Conservation (phyloP, 2,888 invertebrate genomes). For the Acanthococcus lagerstroemiae region DNA sequence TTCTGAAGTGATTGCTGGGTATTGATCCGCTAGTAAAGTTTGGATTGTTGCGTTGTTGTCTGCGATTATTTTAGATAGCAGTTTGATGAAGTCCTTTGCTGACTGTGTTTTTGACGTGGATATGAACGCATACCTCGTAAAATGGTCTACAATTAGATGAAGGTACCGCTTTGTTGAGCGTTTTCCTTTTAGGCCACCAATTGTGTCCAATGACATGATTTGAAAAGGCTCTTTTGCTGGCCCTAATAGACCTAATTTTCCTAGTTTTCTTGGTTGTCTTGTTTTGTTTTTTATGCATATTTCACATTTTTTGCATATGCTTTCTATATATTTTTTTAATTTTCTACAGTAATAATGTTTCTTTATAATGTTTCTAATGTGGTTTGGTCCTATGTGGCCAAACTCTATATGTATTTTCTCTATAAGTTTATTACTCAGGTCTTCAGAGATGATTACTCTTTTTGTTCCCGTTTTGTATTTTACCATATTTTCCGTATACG, state of each 20-base stretch:
- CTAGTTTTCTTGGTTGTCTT: constrained; percentile 36
- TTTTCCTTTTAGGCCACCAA: constrained; percentile 38
- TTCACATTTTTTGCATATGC: constrained; percentile 29
- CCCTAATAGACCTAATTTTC: constrained; percentile 37
- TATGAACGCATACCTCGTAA: constrained; percentile 37
- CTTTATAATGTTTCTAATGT: background rate
- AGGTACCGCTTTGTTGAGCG: constrained; percentile 38
- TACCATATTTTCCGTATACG: no score
- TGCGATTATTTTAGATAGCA: constrained; percentile 15
- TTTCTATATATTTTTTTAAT: constrained; percentile 34
- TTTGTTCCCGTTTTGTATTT: constrained; percentile 7
- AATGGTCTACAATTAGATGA: constrained; percentile 37
- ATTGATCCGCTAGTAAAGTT: background rate
- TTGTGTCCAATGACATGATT: constrained; percentile 38
- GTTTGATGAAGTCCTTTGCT: constrained; percentile 38
- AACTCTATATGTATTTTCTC: background rate
- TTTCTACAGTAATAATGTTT: constrained; percentile 5
- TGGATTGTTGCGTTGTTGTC: constrained; percentile 19
- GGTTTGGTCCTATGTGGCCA: constrained; percentile 8
- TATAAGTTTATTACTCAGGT: constrained; percentile 8
- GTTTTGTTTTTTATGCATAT: constrained; percentile 39
- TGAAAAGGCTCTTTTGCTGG: constrained; percentile 38
- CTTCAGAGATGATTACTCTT: constrained; percentile 1
- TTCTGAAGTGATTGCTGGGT: background rate
- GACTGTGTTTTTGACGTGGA: constrained; percentile 37